These are phyloP conservation scores for Acromyrmex heyeri DNA, from an alignment of 1,140 invertebrate genomes.

Conservation along the genomic window DNA sequence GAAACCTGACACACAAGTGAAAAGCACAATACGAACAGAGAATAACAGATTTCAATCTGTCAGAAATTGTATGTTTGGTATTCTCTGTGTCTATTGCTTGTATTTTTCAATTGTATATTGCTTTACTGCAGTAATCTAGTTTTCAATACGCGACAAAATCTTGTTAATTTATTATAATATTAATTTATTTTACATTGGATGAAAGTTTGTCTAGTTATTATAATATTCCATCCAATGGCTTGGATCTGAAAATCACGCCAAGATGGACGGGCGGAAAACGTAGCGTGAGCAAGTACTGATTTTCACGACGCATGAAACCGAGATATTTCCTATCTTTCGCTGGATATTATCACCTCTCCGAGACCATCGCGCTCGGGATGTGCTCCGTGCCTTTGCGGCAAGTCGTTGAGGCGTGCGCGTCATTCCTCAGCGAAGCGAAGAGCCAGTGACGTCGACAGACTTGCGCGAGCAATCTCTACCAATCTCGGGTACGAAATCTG, in stretches of 20 bases:
- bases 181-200: not conserved
- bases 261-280: slow-evolving; percentile 15
- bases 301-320: slow-evolving; percentile 15
- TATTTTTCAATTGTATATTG: too few relatives aligned
- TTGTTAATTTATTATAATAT: not conserved
- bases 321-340: slow-evolving; percentile 41
- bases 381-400: slow-evolving; percentile 45
- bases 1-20: too few relatives aligned
- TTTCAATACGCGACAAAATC: not conserved
- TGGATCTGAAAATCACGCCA: not conserved
- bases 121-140: not conserved
- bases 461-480: slow-evolving; percentile 82
- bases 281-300: slow-evolving; percentile 35
- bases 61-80: too few relatives aligned
- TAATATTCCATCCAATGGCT: not conserved
- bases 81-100: too few relatives aligned
- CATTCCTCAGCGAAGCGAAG: slow-evolving; percentile 37
- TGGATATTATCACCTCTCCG: slow-evolving; percentile 46
- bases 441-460: slow-evolving; percentile 56
- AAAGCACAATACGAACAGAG: too few relatives aligned
- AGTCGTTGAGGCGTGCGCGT: slow-evolving; percentile 54
- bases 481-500: slow-evolving; percentile 83
- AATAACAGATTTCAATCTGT: too few relatives aligned
- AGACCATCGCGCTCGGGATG: slow-evolving; percentile 23
- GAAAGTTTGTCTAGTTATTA: not conserved